Base-by-base conservation (phyloP, 2,113 vertebrate species). In the Microcebus jonahi region DNA sequence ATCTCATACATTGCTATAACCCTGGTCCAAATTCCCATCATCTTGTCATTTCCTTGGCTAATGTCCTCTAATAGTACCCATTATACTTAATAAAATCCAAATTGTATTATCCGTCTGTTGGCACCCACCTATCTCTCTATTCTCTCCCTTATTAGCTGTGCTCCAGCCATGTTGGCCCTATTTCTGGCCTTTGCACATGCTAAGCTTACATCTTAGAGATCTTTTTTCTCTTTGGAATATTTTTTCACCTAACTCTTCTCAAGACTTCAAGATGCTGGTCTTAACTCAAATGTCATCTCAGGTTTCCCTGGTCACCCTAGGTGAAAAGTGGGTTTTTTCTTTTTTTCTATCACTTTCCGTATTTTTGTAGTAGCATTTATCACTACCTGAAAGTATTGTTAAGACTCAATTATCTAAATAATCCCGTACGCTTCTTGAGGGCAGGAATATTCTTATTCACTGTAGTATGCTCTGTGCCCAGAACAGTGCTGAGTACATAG, bases 321-420 rank as follows among this genome's bases (percentile, higher is more conserved):
- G 53, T 84, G 10, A 93, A 76, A 92, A 42, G 4, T 34, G 34
- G 34, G 1, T 39, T 5, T 11, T 65, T 11, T 68, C 34, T 25
- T 55, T 11, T 65, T 11, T 68, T 34, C 39, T 48, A 10, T 83
- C 87, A 53, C 15, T 93, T 92, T 39, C 17, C 25, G 0, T 83
- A 87, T 91, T 67, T 76, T 86, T 27, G 63, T 90, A 36, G 29
- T 90, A 70, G 63, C 15, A 79, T 45, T 93, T 96, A 45, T 63
- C 29, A 73, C 20, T 73, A 95, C 82, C 77, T 92, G 29, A 86
- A 94, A 84, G 3, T 80, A 59, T 81, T 84, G 1, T 90, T 87
- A 80, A 11, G 63, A 59, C 82, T 94, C 91, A 67, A 48, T 94
- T 88, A 45, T 50, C 42, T 73, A 36, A 93, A 34, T 91, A 91